These are phyloP conservation scores for Suillia variegata DNA, from an alignment of 2,888 invertebrate species.

Conservation along the genomic window DNA sequence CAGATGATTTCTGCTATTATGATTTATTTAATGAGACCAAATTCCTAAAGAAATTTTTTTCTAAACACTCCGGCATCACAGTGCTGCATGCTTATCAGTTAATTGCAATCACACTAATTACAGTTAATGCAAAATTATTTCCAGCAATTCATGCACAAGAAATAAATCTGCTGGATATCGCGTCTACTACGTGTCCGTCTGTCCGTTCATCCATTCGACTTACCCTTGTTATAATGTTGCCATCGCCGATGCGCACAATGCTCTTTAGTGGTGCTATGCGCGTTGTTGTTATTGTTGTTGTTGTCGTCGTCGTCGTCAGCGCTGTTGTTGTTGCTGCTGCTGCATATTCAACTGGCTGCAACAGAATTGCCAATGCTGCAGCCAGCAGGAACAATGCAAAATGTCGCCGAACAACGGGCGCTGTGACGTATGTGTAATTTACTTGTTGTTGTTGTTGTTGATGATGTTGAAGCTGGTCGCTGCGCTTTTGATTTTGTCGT, in stretches of 20 bases:
- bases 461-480: conserved; percentile 23
- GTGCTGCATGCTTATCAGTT: conserved; percentile 24
- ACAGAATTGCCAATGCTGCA: conserved; percentile 25
- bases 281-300: conserved; percentile 14
- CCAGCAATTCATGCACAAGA: background rate
- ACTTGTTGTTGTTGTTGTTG: conserved; percentile 19
- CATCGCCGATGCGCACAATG: conserved; percentile 55
- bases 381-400: conserved; percentile 30
- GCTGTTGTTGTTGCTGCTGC: conserved; percentile 24
- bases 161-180: too few relatives aligned
- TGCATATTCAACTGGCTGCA: conserved; percentile 38
- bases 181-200: too few relatives aligned
- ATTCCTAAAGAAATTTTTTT: too few relatives aligned
- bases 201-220: too few relatives aligned
- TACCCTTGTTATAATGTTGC: conserved; percentile 55
- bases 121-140: conserved; percentile 36
- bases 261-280: conserved; percentile 43
- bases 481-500: conserved; percentile 1
- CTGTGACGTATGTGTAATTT: background rate
- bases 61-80: too few relatives aligned
- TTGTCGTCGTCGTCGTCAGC: conserved; percentile 16
- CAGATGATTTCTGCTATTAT: too few relatives aligned
- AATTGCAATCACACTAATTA: conserved; percentile 42
- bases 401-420: conserved; percentile 10
- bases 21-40: too few relatives aligned